These are phyloP conservation scores for Ceuthmochares aereus DNA, from an alignment of 2,113 vertebrate genomes.

Conservation along the genomic window DNA sequence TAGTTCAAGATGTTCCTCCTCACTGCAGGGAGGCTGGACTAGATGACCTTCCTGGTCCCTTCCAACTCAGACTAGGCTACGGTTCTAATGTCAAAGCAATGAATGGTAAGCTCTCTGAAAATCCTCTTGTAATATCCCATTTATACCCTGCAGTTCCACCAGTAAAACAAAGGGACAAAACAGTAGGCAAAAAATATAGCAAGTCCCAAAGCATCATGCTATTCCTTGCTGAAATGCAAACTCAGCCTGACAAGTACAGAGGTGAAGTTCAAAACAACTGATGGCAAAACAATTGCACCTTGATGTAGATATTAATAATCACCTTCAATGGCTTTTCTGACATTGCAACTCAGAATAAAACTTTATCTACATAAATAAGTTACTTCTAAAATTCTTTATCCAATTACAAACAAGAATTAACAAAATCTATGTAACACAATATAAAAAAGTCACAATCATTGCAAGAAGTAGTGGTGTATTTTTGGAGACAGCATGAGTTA, in stretches of 20 bases:
- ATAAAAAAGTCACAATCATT: neutral
- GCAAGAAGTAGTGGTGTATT: neutral
- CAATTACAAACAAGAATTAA: neutral
- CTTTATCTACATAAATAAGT: neutral
- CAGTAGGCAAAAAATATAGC: neutral
- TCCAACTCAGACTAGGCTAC: too few relatives aligned
- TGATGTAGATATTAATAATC: neutral
- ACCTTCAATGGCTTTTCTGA: neutral
- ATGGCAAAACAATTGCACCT: neutral
- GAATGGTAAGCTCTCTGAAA: neutral
- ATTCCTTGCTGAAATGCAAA: neutral
- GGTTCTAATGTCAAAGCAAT: neutral
- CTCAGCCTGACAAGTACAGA: neutral
- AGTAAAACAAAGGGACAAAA: neutral
- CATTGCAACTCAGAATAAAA: neutral
- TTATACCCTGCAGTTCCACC: neutral
- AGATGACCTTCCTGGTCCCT: too few relatives aligned
- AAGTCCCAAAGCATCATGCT: neutral
- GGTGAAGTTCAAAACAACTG: neutral
- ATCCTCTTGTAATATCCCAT: neutral
- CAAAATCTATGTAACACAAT: neutral
- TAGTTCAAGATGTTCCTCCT: too few relatives aligned
- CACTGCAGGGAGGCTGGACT: too few relatives aligned
- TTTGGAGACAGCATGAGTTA: neutral
- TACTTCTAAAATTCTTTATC: neutral